Percentiles rank a stretch among this genome's conserved stretches.
phyloP scores from a whole-genome alignment of 2,113 vertebrate genomes.

The Cephalopholis sonnerati region DNA sequence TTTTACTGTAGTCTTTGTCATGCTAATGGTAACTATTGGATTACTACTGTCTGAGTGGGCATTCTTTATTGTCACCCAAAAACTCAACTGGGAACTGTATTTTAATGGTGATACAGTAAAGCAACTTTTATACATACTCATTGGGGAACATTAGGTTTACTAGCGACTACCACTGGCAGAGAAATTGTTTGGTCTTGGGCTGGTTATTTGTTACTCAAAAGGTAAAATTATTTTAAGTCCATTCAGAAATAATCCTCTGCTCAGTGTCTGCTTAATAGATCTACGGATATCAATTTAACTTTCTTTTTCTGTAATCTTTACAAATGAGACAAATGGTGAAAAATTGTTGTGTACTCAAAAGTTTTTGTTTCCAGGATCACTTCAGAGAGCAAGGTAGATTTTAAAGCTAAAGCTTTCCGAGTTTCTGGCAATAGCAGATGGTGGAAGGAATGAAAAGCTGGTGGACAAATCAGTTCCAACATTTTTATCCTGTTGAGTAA shows the following conservation, averaged over 20 bases:
- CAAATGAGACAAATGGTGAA: background rate
- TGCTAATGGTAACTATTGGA: slow-evolving; percentile 37
- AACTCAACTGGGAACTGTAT: background rate
- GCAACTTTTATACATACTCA: no score
- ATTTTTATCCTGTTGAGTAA: slow-evolving; percentile 38
- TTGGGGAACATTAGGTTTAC: no score
- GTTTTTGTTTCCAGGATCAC: background rate
- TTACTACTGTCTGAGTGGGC: background rate
- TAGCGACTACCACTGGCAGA: no score
- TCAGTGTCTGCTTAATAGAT: no score
- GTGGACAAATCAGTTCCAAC: slow-evolving; percentile 38
- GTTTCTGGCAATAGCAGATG: slow-evolving; percentile 25
- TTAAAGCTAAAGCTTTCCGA: background rate
- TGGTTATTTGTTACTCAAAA: no score
- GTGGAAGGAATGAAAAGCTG: slow-evolving; percentile 32
- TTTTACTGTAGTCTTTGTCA: slow-evolving; percentile 37
- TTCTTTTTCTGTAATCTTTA: background rate
- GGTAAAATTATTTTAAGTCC: no score
- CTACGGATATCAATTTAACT: background rate
- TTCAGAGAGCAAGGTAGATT: slow-evolving; percentile 1
- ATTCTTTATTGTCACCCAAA: background rate
- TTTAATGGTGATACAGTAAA: no score
- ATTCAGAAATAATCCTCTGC: no score
- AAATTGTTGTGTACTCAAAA: background rate
- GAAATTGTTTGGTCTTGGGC: no score